These are phyloP conservation scores for Coranthus polyacanthus DNA, from an alignment of 2,797 vertebrate genomes.

Conservation along the genomic window DNA sequence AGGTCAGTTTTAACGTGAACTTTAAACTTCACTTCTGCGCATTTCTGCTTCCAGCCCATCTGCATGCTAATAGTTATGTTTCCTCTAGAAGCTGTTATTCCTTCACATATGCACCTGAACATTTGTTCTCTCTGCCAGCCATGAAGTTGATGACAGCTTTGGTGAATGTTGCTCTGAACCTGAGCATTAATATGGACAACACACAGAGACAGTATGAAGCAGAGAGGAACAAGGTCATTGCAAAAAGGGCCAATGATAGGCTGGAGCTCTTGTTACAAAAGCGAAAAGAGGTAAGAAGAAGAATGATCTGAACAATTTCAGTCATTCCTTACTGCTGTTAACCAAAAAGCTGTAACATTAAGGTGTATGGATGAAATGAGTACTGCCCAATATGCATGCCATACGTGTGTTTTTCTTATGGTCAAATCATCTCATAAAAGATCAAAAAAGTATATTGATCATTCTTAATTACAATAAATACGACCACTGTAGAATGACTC, in stretches of 20 bases:
- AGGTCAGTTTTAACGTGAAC: conserved; percentile 53
- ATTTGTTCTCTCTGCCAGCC: conserved; percentile 47
- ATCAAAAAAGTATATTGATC: too few species aligned
- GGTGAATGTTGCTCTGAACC: conserved; percentile 96
- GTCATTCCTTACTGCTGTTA: too few species aligned
- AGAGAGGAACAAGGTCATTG: conserved; percentile 95
- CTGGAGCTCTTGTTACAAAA: conserved; percentile 95
- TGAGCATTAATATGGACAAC: conserved; percentile 99
- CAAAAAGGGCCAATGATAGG: conserved; percentile 95
- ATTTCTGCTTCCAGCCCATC: background rate
- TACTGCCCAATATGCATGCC: too few species aligned
- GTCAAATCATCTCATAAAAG: too few species aligned
- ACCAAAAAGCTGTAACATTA: too few species aligned
- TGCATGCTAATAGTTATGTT: background rate
- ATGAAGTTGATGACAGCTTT: conserved; percentile 98
- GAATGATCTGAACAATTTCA: background rate
- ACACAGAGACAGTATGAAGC: conserved; percentile 97
- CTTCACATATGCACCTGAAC: conserved; percentile 4
- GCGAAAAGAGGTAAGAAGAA: conserved; percentile 93
- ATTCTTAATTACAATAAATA: too few species aligned
- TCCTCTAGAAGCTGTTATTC: background rate
- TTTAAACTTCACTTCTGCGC: background rate
- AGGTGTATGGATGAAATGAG: too few species aligned
- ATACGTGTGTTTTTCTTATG: too few species aligned
- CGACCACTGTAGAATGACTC: too few species aligned